Evolutionary conservation across 1,140 invertebrate species (phyloP).

Genomic region (Drosophila aff.): DNA sequence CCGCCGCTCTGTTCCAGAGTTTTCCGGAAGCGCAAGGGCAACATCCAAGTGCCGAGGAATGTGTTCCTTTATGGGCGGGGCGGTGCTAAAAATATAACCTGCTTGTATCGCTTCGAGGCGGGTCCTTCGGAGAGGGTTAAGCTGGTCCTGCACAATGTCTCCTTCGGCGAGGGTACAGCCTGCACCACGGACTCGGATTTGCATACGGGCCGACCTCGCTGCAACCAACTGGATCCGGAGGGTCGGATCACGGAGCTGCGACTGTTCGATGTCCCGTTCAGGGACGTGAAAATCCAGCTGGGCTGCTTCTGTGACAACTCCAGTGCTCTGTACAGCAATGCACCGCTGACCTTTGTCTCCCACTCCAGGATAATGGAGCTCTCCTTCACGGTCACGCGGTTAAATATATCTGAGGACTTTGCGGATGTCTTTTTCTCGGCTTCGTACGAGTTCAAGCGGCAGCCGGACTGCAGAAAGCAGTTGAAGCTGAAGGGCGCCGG

Average conservation of each 20-base stretch:
- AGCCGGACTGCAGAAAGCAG: conserved; percentile 88
- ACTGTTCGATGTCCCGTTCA: conserved; percentile 89
- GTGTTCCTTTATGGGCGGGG: conserved; percentile 92
- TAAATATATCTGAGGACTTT: conserved; percentile 90
- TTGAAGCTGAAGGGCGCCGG: conserved; percentile 88
- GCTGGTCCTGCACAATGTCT: conserved; percentile 90
- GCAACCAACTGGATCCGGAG: conserved; percentile 86
- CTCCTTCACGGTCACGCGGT: conserved; percentile 87
- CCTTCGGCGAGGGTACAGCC: conserved; percentile 88
- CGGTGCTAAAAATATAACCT: conserved; percentile 90
- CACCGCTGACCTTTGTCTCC: conserved; percentile 88
- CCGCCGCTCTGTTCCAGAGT: conserved; percentile 86
- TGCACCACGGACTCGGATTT: conserved; percentile 90
- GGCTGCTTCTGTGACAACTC: conserved; percentile 90
- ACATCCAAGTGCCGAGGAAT: conserved; percentile 87
- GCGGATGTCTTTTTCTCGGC: conserved; percentile 89
- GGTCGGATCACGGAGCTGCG: conserved; percentile 87
- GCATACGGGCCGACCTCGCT: conserved; percentile 88
- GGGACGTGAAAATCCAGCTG: conserved; percentile 87
- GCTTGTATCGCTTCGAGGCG: conserved; percentile 90
- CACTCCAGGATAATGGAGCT: conserved; percentile 88
- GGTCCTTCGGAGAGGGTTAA: conserved; percentile 87
- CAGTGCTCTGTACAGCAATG: conserved; percentile 85
- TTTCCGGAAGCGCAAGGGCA: conserved; percentile 84
- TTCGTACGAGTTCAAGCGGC: conserved; percentile 88